Evolutionary conservation across 2,888 invertebrate species (phyloP), one percentile per base, ranked within the genome.

Genomic region (Thymelicus sylvestris): DNA sequence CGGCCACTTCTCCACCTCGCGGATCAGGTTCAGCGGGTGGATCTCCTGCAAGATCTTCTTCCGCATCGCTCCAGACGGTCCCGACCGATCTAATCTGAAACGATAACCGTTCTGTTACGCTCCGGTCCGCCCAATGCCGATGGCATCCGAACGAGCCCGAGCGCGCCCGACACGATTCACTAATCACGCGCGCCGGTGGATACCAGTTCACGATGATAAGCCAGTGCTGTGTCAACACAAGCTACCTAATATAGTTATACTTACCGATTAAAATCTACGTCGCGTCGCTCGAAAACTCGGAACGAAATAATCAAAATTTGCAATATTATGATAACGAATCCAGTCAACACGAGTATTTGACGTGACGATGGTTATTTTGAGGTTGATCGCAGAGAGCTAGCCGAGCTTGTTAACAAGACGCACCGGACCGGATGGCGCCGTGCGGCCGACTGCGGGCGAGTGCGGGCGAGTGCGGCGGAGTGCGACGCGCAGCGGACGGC

Each of bases 1-100:
- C 8, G 86, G 86, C 83, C 86, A 81, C 71, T 82, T 82, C 74
- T 86, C 76, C 41, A 86, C 84, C 72, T 85, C 85, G 6, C 77
- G 75, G 19, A 86, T 86, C n/a, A 86, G 79, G n/a, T 77, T 74
- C 63, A 86, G 68, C 1, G 85, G 84, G 60, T 82, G 80, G 24
- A 86, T 79, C 50, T 85, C 84, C 68, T 84, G 81, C 62, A 85
- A 75, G 61, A 85, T 77, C 71, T 81, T 83, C 65, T 80, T 81
- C 76, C 24, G 48, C 68, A 68, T 68, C 47, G 41, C 6, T 15
- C 19, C 6, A 7, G 19, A 31, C 31, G 5, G 31, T 5, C 31
- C 10, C 41, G 41, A 41, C 7, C 6, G n/a, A n/a, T 7, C 50
- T 50, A 12, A 12, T 47, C 55, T 55, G 24, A 10, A 55, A 55